Percentiles rank a stretch among this genome's conserved stretches.
These are phyloP conservation scores for Mimas tiliae DNA, from an alignment of 2,888 invertebrate genomes.

Conservation along the genomic window DNA sequence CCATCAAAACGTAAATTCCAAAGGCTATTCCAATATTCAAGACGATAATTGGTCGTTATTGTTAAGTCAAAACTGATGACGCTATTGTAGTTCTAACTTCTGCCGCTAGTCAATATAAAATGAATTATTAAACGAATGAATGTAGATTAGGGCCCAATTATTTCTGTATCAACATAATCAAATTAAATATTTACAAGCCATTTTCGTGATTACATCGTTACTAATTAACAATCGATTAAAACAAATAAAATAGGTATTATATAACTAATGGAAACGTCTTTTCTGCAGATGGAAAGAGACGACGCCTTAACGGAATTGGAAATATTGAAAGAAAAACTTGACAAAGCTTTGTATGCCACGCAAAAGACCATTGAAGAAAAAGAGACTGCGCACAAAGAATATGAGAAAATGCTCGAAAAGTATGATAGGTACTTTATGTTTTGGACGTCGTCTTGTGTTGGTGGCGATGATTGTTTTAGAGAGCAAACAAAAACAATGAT, in stretches of 20 bases:
- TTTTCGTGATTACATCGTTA: not conserved
- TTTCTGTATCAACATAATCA: not conserved
- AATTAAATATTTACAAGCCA: constrained; percentile 7
- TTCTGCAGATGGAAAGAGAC: constrained; percentile 91
- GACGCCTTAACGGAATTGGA: constrained; percentile 93
- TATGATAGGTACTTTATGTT: constrained; percentile 89
- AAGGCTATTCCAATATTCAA: too few species aligned
- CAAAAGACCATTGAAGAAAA: constrained; percentile 95
- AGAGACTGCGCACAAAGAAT: constrained; percentile 94
- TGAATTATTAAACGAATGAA: not conserved
- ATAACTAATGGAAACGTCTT: not conserved
- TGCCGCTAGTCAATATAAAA: not conserved
- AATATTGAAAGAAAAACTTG: constrained; percentile 94
- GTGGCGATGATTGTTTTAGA: constrained; percentile 1
- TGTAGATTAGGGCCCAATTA: not conserved
- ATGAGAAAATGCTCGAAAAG: constrained; percentile 96
- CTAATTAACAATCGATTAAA: not conserved
- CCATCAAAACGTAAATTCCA: too few species aligned
- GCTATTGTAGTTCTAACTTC: too few species aligned
- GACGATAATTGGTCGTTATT: too few species aligned
- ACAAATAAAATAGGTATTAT: not conserved
- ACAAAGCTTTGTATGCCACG: constrained; percentile 92
- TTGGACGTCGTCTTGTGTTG: constrained; percentile 75
- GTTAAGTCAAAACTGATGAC: too few species aligned
- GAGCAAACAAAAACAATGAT: not conserved